A percentile compares a stretch with the other conserved stretches of the same genome.
phyloP scores from a whole-genome alignment of 1,140 invertebrate genomes.

The Heliothis virescens region DNA sequence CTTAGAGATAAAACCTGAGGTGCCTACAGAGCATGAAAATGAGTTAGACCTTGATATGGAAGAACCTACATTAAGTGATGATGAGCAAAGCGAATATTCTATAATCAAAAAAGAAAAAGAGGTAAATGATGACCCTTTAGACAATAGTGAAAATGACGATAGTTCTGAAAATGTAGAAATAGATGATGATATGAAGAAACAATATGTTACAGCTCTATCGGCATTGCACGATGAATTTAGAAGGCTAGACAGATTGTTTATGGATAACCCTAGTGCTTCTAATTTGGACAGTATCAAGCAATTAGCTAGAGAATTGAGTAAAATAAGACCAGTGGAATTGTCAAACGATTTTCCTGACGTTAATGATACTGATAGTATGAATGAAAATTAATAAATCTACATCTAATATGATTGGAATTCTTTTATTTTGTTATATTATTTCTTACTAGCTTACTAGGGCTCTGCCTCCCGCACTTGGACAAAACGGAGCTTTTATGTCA shows the following conservation, averaged over 20 bases:
- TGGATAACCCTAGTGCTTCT: constrained; percentile 49
- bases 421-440: too few relatives aligned
- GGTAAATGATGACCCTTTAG: constrained; percentile 4
- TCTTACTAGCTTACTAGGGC: too few relatives aligned
- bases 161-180: background rate
- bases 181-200: background rate
- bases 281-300: constrained; percentile 53
- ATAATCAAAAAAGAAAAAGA: constrained; percentile 1
- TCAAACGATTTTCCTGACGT: background rate
- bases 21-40: background rate
- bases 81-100: background rate
- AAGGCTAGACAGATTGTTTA: constrained; percentile 54
- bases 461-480: too few relatives aligned
- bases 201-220: background rate
- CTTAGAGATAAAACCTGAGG: background rate
- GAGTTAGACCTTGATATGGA: background rate
- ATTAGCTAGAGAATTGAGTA: constrained; percentile 54
- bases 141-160: background rate
- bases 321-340: constrained; percentile 47
- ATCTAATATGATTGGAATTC: too few relatives aligned
- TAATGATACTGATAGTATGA: background rate
- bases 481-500: too few relatives aligned
- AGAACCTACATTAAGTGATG: background rate
- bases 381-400: too few relatives aligned
- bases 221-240: constrained; percentile 53